Evolutionary conservation across 2,888 invertebrate genomes (phyloP), one percentile per base, ranked within the genome.

Genomic region (Brenthis daphne): DNA sequence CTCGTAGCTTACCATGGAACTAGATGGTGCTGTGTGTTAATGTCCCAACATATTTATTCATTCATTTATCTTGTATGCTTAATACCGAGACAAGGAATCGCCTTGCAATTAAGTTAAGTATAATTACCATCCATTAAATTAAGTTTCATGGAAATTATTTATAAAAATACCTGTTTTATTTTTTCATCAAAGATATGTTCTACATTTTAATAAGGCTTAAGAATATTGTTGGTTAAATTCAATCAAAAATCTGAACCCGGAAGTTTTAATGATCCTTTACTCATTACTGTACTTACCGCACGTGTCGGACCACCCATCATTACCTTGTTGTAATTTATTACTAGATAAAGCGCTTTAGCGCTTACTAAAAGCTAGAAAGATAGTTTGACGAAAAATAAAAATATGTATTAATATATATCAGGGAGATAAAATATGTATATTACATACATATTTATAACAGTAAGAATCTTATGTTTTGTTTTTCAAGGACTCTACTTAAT

Each of bases 291-390:
- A 71, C 70, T 71, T 74, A 67, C 37, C 67, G 65, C 56, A 65
- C 53, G 37, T 51, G 57, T 51, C 47, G 60, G 73, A 71, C 73
- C 73, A 71, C 73, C 73, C 72, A 72, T 63, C 72, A 66, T 65
- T 57, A 63, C 50, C 50, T 64, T 50, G 58, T 60, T 57, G 64
- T 47, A 56, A 61, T 55, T 67, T 37, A 56, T 61, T 66, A 33
- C 20, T 33, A 47, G 56, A 67, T 56, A 14, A 56, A 61, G 56
- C 61, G 24, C n/a, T 67, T 61, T 51, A 50, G 55, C 16, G 48
- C 37, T 61, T 33, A 37, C 24, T 53, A 57, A 57, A 57, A 57
- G 56, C 33, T 57, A n/a, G 14, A 55, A 55, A 20, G 20, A 54
- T 4, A 20, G 3, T 20, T 20, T 11, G 2, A 20, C 3, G 12